Percentiles rank a stretch among this genome's conserved stretches.
Conservation (phyloP, 2,888 invertebrate genomes). For the Microplitis manilae region DNA sequence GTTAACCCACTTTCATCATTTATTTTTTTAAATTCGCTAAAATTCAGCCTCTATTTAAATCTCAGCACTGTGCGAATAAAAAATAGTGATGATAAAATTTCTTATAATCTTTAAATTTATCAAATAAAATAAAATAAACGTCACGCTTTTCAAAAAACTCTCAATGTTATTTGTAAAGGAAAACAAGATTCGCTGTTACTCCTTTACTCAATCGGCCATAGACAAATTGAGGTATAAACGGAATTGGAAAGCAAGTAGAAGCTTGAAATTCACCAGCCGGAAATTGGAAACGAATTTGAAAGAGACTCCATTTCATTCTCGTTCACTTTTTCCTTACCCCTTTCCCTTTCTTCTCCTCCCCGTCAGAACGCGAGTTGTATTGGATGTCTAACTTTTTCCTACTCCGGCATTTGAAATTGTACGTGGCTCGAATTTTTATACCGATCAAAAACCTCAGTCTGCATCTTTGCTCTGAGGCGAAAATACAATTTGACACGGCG, state of each 20-base stretch:
- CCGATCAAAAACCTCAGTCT: conserved; percentile 22
- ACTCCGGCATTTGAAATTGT: conserved; percentile 24
- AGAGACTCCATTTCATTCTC: conserved; percentile 31
- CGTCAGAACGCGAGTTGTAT: conserved; percentile 19
- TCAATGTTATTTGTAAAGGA: not conserved
- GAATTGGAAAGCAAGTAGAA: conserved; percentile 30
- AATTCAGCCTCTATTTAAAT: conserved; percentile 10
- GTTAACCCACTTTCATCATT: conserved; percentile 16
- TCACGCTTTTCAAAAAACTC: too few relatives aligned
- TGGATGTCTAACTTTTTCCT: conserved; percentile 19
- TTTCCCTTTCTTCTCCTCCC: conserved; percentile 17
- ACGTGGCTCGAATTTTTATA: conserved; percentile 38
- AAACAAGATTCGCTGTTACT: conserved; percentile 10
- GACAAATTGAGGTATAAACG: conserved; percentile 31
- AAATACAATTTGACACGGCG: conserved; percentile 22
- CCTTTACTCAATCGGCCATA: conserved; percentile 16
- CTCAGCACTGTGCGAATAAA: not conserved
- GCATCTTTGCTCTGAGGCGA: conserved; percentile 19
- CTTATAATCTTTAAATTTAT: too few relatives aligned
- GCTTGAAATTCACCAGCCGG: conserved; percentile 34
- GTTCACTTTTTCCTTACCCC: conserved; percentile 27
- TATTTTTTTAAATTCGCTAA: conserved; percentile 19
- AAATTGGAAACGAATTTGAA: conserved; percentile 43
- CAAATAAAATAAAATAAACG: too few relatives aligned
- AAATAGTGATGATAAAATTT: too few relatives aligned